Base-by-base conservation (phyloP, 2,797 vertebrate genomes). In the Mormyrops attenuatus region DNA sequence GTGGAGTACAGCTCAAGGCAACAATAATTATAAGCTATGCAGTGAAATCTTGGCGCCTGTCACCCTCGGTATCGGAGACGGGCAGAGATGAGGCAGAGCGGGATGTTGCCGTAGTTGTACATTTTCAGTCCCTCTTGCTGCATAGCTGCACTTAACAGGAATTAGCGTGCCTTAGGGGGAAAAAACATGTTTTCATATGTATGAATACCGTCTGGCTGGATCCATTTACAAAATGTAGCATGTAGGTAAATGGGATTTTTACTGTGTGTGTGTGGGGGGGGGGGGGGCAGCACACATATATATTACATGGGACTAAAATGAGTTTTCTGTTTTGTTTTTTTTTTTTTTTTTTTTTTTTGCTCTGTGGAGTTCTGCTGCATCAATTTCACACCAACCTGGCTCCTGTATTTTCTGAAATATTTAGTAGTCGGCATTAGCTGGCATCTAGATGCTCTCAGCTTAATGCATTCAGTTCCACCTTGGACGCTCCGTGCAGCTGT, bases 371-470 rank as follows among this genome's bases (percentile, higher is more conserved):
- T 41, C 30, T 57, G 30, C 22, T 57, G 52, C 50, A 87, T 57
- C 26, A 60, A 11, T 57, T 30, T 57, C 52, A 57, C 22, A 38
- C 50, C 22, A 34, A 87, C 15, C 50, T 55, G 50, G 15, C 85
- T 87, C 82, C 41, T 85, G 85, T 87, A 50, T 87, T 87, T 87
- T 57, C 26, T 55, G 50, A 53, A 87, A 57, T 57, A 87, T 87
- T 87, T 87, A 87, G 52, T 41, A 38, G 85, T n/a, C 17, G 85
- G 26, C 30, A 55, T 87, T 87, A 87, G 6, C 50, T n/a, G 52
- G 15, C 4, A 85, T 87, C 52, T 34, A 38, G 85, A 55, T 57
- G 85, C 85, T 87, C 30, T 87, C 52, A 38, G 85, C 50, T 41
- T 87, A 87, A 87, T 87, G 85, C 85, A 87, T 38, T 57, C 13